Evolutionary conservation across 2,797 vertebrate species (phyloP).

Genomic region (Pyrocephalus nanus): DNA sequence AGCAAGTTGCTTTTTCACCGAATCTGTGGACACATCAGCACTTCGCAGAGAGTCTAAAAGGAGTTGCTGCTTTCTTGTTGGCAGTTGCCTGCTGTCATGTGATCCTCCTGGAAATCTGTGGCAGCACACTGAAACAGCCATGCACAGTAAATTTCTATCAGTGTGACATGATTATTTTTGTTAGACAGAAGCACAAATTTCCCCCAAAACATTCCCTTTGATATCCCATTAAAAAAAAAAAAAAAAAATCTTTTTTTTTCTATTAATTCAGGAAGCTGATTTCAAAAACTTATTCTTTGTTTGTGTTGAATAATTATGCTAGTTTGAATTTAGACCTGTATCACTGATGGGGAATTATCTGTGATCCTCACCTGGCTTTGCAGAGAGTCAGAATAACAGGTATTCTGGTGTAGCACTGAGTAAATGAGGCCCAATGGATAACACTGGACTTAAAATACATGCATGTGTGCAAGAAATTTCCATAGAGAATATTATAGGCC

Average conservation of each 20-base stretch:
- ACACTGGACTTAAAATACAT: not conserved
- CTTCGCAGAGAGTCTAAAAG: constrained; percentile 62
- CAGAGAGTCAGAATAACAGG: not conserved
- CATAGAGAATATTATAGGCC: not conserved
- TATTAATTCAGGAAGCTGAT: not conserved
- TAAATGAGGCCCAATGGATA: not conserved
- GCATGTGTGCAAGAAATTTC: not conserved
- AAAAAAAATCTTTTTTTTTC: not conserved
- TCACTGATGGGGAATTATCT: not conserved
- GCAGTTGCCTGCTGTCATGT: not conserved
- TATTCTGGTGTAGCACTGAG: not conserved
- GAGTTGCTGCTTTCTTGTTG: constrained; percentile 43
- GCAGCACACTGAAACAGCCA: not conserved
- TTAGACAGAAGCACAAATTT: not conserved
- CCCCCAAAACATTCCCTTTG: not conserved
- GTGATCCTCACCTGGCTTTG: not conserved
- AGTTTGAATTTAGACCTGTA: not conserved
- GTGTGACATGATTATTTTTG: not conserved
- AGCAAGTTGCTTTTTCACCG: constrained; percentile 68
- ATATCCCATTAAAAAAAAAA: not conserved
- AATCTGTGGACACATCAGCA: constrained; percentile 72
- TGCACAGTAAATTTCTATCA: not conserved
- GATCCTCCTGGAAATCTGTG: not conserved
- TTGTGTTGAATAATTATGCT: not conserved
- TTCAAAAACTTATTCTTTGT: not conserved